These are phyloP conservation scores for Spodoptera littoralis DNA, from an alignment of 2,888 invertebrate genomes.

Conservation along the genomic window DNA sequence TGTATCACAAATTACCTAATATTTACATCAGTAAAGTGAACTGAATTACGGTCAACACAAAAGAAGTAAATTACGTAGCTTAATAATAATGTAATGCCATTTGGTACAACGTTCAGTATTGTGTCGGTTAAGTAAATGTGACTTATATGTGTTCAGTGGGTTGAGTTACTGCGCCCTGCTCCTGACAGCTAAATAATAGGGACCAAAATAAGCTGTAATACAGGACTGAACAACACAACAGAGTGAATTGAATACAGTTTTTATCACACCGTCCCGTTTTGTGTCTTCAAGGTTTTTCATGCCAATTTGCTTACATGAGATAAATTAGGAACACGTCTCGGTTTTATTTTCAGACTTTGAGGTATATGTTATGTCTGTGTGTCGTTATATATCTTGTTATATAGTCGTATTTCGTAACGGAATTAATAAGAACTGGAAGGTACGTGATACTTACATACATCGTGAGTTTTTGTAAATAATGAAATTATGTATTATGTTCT, in stretches of 20 bases:
- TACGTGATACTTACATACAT: too few species aligned
- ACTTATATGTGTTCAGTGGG: constrained; percentile 55
- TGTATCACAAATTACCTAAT: constrained; percentile 24
- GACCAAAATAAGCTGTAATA: constrained; percentile 51
- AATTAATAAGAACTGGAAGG: too few species aligned
- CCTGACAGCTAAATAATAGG: constrained; percentile 69
- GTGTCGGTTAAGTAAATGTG: constrained; percentile 46
- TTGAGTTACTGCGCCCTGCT: constrained; percentile 54
- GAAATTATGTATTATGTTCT: too few species aligned
- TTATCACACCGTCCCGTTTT: constrained; percentile 11
- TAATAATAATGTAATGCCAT: constrained; percentile 30
- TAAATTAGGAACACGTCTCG: too few species aligned
- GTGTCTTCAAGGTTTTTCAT: not conserved
- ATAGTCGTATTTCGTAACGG: too few species aligned
- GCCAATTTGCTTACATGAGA: too few species aligned
- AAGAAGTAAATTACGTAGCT: constrained; percentile 18
- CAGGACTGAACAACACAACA: constrained; percentile 23
- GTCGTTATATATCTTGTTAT: too few species aligned
- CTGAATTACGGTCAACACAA: constrained; percentile 31
- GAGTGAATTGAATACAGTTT: constrained; percentile 42
- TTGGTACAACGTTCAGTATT: constrained; percentile 25
- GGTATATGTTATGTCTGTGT: too few species aligned
- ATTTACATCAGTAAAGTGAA: constrained; percentile 14
- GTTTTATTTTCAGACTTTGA: too few species aligned
- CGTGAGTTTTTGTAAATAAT: too few species aligned